Conservation (phyloP, 2,113 vertebrate genomes). For the Cichladusa arquata region DNA sequence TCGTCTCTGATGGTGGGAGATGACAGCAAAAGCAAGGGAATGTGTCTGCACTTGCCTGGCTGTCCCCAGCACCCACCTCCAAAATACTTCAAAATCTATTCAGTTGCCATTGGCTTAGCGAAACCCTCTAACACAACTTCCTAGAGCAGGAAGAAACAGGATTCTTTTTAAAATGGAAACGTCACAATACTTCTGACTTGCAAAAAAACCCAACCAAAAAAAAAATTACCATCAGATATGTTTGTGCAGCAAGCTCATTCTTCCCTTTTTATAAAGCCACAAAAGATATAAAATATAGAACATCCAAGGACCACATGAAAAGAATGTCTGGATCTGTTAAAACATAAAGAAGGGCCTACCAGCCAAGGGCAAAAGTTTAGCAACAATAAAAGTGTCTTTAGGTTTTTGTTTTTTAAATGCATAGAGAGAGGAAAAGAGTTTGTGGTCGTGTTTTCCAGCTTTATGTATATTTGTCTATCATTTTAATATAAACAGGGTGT, state of each 20-base stretch:
- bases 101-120: background rate
- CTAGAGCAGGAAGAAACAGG: background rate
- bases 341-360: conserved; percentile 48
- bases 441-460: conserved; percentile 77
- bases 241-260: conserved; percentile 51
- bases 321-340: conserved; percentile 49
- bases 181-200: conserved; percentile 21
- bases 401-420: background rate
- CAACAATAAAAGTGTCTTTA: conserved; percentile 65
- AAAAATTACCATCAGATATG: conserved; percentile 34
- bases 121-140: background rate
- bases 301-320: conserved; percentile 66
- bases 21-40: background rate
- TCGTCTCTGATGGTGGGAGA: rapidly evolving
- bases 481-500: conserved; percentile 78
- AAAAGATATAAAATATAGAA: conserved; percentile 63
- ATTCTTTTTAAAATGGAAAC: conserved; percentile 1
- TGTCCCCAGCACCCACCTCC: background rate
- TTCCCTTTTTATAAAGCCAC: conserved; percentile 55
- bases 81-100: background rate
- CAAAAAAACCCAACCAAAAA: conserved; percentile 4
- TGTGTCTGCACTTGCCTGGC: background rate
- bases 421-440: conserved; percentile 62
- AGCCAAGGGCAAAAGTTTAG: conserved; percentile 68
- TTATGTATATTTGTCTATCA: conserved; percentile 77